Base-by-base conservation (phyloP, 2,113 vertebrate genomes). In the Australoheros scitulus region DNA sequence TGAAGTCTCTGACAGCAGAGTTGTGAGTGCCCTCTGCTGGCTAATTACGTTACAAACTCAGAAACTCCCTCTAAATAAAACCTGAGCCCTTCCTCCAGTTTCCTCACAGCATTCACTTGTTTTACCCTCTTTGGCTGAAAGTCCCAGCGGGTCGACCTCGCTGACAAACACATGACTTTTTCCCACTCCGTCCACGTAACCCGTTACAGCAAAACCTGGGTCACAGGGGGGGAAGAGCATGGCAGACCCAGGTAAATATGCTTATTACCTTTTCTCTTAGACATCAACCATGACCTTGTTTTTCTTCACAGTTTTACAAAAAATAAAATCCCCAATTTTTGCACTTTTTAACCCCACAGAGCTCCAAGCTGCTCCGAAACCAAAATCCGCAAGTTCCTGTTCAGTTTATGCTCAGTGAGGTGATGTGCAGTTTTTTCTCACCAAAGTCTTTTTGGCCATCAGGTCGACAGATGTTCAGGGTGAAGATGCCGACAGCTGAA, bases 141-240 rank as follows among this genome's bases (percentile, higher is more conserved):
- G 80, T 77, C 97, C 96, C 32, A 94, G 94, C 2, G 95, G 95
- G 61, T 96, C 95, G 32, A 99, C 97, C 34, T 98, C 97, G 13
- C 97, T 98, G 79, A 98, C 91, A 64, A 95, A 96, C 60, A 99
- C 95, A 76, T 91, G 95, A 41, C 94, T 96, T 32, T 83, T 93
- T n/a, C 97, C 95, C 1, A 76, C 93, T 75, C 96, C 95, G 8
- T 97, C 97, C 68, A 97, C 95, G 77, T 97, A 97, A 7, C 97
- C 98, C 0, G 96, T 97, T 81, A 99, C 98, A 1, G 97, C 97
- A 76, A 99, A 98, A 7, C 98, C 98, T 98, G 70, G 50, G 32
- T 34, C 47, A 55, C 47, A 55, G 68, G 5, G 13, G 13, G 4
- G 10, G 76, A n/a, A 20, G 34, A 3, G 22, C 11, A 61, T 32